Conservation (phyloP, 2,113 vertebrate species). For the Thalassoma bifasciatum region DNA sequence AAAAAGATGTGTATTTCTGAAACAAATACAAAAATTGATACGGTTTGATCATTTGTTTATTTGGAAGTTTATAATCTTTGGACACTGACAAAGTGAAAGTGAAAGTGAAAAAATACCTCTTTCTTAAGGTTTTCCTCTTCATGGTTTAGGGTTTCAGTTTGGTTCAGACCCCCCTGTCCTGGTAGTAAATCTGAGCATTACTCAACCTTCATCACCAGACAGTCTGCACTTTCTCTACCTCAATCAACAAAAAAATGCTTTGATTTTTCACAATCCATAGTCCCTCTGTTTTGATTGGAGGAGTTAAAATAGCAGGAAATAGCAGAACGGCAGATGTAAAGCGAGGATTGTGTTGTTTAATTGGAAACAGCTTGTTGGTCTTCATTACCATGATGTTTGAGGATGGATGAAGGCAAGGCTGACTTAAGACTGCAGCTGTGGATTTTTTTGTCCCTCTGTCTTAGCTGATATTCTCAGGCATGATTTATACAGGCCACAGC, state of each 20-base stretch:
- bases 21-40: neutral
- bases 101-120: neutral
- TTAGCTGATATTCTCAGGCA: constrained; percentile 63
- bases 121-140: neutral
- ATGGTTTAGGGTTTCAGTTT: constrained; percentile 11
- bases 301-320: constrained; percentile 49
- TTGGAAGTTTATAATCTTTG: neutral
- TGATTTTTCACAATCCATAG: constrained; percentile 25
- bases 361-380: constrained; percentile 74
- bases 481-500: constrained; percentile 75
- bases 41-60: no score
- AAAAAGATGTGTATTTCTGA: neutral
- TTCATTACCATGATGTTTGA: constrained; percentile 63
- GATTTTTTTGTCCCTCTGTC: constrained; percentile 55
- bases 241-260: constrained; percentile 19
- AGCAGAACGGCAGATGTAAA: constrained; percentile 36
- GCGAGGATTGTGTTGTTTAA: constrained; percentile 64
- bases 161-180: constrained; percentile 18
- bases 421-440: constrained; percentile 69
- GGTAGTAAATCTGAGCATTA: constrained; percentile 23
- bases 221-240: constrained; percentile 29
- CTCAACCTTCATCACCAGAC: constrained; percentile 28
- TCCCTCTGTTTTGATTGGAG: constrained; percentile 15
- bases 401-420: constrained; percentile 62
- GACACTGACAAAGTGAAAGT: no score